A percentile compares a stretch with the other conserved stretches of the same genome.
Conservation (phyloP, 1,140 invertebrate genomes). For the Meloidogyne chitwoodi region DNA sequence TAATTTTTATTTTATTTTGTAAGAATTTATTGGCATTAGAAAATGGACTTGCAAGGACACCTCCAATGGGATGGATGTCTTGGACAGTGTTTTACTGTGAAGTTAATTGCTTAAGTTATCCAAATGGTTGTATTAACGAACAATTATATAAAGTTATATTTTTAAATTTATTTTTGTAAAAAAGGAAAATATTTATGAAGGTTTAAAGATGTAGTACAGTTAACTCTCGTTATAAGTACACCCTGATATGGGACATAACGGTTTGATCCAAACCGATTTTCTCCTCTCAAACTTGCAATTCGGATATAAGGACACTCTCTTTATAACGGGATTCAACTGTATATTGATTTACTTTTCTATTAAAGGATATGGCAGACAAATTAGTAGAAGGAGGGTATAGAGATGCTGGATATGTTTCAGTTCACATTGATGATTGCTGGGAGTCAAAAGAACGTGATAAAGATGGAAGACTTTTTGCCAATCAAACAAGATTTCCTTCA, state of each 20-base stretch:
- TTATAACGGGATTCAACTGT: too few relatives aligned
- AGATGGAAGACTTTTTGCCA: slow-evolving; percentile 25
- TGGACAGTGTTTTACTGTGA: slow-evolving; percentile 89
- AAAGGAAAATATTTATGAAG: too few relatives aligned
- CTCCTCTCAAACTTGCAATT: too few relatives aligned
- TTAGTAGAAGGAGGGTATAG: slow-evolving; percentile 41
- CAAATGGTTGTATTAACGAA: slow-evolving; percentile 49
- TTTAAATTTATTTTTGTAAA: not conserved
- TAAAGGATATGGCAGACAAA: slow-evolving; percentile 26
- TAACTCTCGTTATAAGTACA: too few relatives aligned
- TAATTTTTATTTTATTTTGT: not conserved
- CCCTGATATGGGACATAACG: too few relatives aligned
- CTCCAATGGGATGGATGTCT: slow-evolving; percentile 77
- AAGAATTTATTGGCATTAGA: not conserved
- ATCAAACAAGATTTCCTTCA: slow-evolving; percentile 29
- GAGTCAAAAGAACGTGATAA: slow-evolving; percentile 11
- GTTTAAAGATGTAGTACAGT: too few relatives aligned
- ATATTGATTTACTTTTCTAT: too few relatives aligned
- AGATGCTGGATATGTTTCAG: slow-evolving; percentile 32
- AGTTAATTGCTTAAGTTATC: slow-evolving; percentile 71
- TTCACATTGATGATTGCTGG: slow-evolving; percentile 58
- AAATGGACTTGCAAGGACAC: slow-evolving; percentile 7
- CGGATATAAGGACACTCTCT: too few relatives aligned
- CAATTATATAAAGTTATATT: slow-evolving; percentile 44
- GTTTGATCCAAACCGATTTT: too few relatives aligned